Base-by-base conservation (phyloP, 2,797 vertebrate genomes). In the Anguilla marmorata region DNA sequence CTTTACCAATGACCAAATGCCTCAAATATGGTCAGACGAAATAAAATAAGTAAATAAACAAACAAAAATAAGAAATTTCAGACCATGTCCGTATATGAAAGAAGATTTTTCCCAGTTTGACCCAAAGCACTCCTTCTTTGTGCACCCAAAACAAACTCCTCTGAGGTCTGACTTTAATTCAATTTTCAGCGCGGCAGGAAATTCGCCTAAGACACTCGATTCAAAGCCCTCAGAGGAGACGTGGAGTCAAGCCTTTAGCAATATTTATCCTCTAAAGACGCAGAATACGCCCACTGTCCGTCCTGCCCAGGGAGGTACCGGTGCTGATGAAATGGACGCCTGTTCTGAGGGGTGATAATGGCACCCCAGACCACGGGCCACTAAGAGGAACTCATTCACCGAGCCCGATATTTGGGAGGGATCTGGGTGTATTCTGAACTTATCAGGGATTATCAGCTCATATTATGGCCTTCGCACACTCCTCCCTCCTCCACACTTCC, bases 201-300 rank as follows among this genome's bases (percentile, higher is more conserved):
- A 95, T 96, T 95, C 56, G 63, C 90, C 83, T 90, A 91, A 94
- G 94, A 94, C 91, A 91, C 88, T 93, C 66, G 56, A 88, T 87
- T 60, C 84, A 33, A n/a, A 85, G 82, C 52, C 56, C 85, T 50
- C 88, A 89, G 89, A 92, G 88, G 84, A 90, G 89, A 91, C 79
- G 89, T 91, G 90, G 90, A 95, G 96, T 96, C 95, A 95, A 93
- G 95, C 94, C 95, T 96, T 96, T 93, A 91, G 96, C 95, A 95
- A 95, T 95, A 96, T 96, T 96, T 96, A 95, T 95, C 94, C 92
- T 93, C 92, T 92, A 93, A 92, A 93, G 93, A 94, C 90, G 92
- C 92, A 96, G 94, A 96, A 96, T 95, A 94, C 92, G 92, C 92
- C 91, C 94, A 94, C 93, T 96, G 96, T 96, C 95, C 94, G 91